phyloP scores from a whole-genome alignment of 2,797 vertebrate genomes.

The Neostethus bicornis region DNA sequence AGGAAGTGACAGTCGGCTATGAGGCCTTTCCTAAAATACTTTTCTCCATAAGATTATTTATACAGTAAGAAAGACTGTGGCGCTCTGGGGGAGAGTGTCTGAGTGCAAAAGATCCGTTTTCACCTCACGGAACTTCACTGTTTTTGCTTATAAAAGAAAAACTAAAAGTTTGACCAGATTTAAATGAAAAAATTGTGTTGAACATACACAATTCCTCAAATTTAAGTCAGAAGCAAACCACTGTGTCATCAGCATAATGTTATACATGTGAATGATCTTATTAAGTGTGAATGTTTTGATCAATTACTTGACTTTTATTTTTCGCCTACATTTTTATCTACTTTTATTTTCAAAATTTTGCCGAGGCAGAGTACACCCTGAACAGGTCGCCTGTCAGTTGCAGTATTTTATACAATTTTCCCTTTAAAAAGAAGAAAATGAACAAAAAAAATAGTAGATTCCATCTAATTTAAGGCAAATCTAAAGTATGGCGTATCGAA shows the following conservation, averaged over 20 bases:
- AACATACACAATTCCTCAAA: too few species aligned
- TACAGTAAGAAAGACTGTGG: not conserved
- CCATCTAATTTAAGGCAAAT: not conserved
- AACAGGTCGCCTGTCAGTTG: too few species aligned
- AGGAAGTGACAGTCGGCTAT: conserved; percentile 40
- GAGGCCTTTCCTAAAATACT: conserved; percentile 42
- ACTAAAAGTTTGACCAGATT: too few species aligned
- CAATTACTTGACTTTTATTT: not conserved
- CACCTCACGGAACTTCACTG: conserved; percentile 11
- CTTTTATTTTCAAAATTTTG: too few species aligned
- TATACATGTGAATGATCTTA: not conserved
- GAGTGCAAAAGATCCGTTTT: conserved; percentile 51
- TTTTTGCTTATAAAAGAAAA: too few species aligned
- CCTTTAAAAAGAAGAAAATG: too few species aligned
- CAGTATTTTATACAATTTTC: too few species aligned
- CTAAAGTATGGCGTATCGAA: not conserved
- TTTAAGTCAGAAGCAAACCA: too few species aligned
- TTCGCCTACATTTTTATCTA: too few species aligned
- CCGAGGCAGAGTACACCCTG: too few species aligned
- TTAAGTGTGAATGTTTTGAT: not conserved
- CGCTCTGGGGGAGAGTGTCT: conserved; percentile 15
- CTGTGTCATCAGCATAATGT: not conserved
- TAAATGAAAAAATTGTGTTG: too few species aligned
- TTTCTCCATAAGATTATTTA: conserved; percentile 24
- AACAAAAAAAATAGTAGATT: not conserved